Conservation (phyloP, 2,797 vertebrate species). For the Lagocephalus sceleratus region DNA sequence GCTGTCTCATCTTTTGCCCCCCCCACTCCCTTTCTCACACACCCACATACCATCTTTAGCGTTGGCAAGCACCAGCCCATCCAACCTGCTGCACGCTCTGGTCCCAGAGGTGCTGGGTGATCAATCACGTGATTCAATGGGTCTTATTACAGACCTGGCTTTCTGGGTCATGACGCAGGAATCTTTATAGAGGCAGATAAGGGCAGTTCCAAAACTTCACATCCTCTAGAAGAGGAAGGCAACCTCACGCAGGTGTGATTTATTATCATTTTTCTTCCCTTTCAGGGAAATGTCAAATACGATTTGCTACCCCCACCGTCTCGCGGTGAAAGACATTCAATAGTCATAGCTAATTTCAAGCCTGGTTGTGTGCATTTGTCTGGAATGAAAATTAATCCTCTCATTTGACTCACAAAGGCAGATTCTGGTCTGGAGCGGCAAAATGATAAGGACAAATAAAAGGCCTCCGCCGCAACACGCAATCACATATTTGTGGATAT, state of each 20-base stretch:
- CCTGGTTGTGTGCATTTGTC: background rate
- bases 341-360: conserved; percentile 3
- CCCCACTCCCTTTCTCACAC: conserved; percentile 63
- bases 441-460: conserved; percentile 28
- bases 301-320: background rate
- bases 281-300: conserved; percentile 52
- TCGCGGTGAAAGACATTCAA: conserved; percentile 3
- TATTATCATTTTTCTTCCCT: conserved; percentile 52
- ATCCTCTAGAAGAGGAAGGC: conserved; percentile 42
- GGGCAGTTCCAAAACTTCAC: conserved; percentile 44
- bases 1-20: conserved; percentile 31
- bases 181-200: conserved; percentile 69
- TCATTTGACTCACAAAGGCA: conserved; percentile 12
- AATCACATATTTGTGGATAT: conserved; percentile 13
- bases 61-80: conserved; percentile 71
- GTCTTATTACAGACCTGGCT: conserved; percentile 73
- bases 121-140: conserved; percentile 73
- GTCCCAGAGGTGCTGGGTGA: conserved; percentile 38
- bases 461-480: conserved; percentile 11
- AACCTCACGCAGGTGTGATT: conserved; percentile 57
- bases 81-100: conserved; percentile 62
- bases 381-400: conserved; percentile 16
- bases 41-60: conserved; percentile 67
- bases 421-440: background rate
- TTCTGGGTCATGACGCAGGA: conserved; percentile 69